Base-by-base conservation (phyloP, 2,113 vertebrate species). In the Xiphias gladius region DNA sequence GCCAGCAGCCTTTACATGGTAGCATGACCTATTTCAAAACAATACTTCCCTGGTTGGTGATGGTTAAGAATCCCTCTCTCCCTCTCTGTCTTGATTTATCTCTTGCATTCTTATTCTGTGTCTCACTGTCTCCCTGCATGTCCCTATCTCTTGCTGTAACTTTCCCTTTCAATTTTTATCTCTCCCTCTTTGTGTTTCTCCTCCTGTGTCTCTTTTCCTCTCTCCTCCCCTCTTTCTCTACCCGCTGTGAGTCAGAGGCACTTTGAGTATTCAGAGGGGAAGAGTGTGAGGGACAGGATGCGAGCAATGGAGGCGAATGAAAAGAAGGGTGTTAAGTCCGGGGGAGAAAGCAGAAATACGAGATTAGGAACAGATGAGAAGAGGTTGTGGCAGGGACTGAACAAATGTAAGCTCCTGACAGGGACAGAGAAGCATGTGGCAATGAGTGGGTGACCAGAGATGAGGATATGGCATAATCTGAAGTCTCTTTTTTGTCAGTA, bases 21-120 rank as follows among this genome's bases (percentile, higher is more conserved):
- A 85, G 64, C 80, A 52, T 80, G 76, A 89, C 75, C 91, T 78
- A 83, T 92, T 92, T 91, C 86, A 87, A 91, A 91, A 92, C 88
- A 89, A 88, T 88, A 61, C 87, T 78, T 84, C 73, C 79, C 81
- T 48, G 2, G 5, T 30, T 46, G 69, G 64, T 79, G 76, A 90
- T 76, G 79, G 77, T 79, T 81, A 66, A 76, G 69, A 79, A 86
- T 82, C 76, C 16, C 74, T 59, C 66, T 19, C 54, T 68, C 62
- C 17, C 9, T 41, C 58, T 65, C 64, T 55, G 46, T 73, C 61
- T 70, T 22, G 46, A 72, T 84, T 62, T 41, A 59, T 84, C 41
- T 32, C 79, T 52, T 61, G 19, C 76, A 74, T 69, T 76, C 66
- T 50, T 65, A 64, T 69, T 46, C 59, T 17, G n/a, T 12, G 28